A percentile compares a stretch with the other conserved stretches of the same genome.
Conservation (phyloP, 2,113 vertebrate species). For the Macroglossus sobrinus region DNA sequence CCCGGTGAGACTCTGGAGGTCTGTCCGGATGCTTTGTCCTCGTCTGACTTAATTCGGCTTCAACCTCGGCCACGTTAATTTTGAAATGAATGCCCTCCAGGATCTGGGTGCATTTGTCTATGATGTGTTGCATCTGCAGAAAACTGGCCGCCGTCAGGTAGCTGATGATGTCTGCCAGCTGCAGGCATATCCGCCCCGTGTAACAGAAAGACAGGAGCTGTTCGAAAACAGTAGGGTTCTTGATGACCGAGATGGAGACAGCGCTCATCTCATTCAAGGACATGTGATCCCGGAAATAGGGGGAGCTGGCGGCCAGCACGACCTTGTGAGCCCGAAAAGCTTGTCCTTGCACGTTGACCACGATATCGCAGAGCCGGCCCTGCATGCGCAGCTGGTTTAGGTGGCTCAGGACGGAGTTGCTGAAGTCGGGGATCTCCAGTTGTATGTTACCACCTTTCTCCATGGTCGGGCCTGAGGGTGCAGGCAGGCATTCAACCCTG, state of each 20-base stretch:
- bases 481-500: conserved; percentile 74
- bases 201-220: conserved; percentile 98
- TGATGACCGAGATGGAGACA: conserved; percentile 96
- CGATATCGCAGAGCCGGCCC: conserved; percentile 97
- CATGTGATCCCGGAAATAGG: conserved; percentile 99
- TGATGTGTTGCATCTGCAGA: conserved; percentile 99
- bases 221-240: conserved; percentile 96
- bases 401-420: conserved; percentile 97
- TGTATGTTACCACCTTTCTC: conserved; percentile 97
- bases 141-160: conserved; percentile 98
- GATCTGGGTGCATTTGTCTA: conserved; percentile 98
- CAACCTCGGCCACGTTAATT: conserved; percentile 92
- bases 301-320: conserved; percentile 97
- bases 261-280: conserved; percentile 99
- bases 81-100: conserved; percentile 98
- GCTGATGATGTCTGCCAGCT: conserved; percentile 97
- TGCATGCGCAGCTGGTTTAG: conserved; percentile 98
- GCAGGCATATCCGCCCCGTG: conserved; percentile 94
- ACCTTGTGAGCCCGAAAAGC: conserved; percentile 98
- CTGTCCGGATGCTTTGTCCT: conserved; percentile 83
- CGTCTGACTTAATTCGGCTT: conserved; percentile 87
- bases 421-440: conserved; percentile 98
- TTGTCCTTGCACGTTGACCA: conserved; percentile 97
- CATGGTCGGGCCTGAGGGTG: conserved; percentile 84
- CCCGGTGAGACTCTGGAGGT: conserved; percentile 84